phyloP scores from a whole-genome alignment of 1,140 invertebrate species.

The Drosophila parabipectinata region DNA sequence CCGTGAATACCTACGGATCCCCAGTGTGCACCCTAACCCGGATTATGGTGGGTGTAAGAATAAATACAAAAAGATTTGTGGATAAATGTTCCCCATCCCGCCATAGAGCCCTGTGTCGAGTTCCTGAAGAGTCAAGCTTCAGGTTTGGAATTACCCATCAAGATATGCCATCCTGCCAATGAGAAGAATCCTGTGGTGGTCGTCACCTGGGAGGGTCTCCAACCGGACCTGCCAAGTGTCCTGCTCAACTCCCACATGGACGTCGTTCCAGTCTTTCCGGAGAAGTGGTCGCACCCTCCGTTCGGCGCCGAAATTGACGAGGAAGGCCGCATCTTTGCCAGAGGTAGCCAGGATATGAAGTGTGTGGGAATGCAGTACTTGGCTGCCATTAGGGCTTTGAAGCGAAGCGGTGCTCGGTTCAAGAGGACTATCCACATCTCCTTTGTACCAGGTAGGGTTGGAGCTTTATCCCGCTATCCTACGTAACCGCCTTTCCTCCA shows the following conservation, averaged over 20 bases:
- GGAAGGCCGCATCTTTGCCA: conserved; percentile 91
- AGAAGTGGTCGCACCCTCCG: conserved; percentile 87
- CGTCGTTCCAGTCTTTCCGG: conserved; percentile 94
- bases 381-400: conserved; percentile 89
- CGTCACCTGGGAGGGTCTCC: conserved; percentile 91
- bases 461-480: too few species aligned
- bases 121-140: conserved; percentile 55
- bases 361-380: conserved; percentile 91
- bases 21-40: conserved; percentile 92
- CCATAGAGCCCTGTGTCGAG: conserved; percentile 48
- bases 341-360: conserved; percentile 94
- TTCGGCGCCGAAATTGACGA: conserved; percentile 90
- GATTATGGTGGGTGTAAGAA: conserved; percentile 90
- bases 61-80: not conserved
- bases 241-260: conserved; percentile 84
- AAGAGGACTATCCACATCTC: conserved; percentile 90
- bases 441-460: conserved; percentile 91
- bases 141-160: conserved; percentile 34
- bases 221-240: conserved; percentile 90
- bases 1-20: conserved; percentile 91
- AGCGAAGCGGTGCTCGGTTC: conserved; percentile 85
- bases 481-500: conserved; percentile 64
- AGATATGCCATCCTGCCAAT: conserved; percentile 36
- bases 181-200: conserved; percentile 55
- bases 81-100: not conserved